A percentile compares a stretch with the other conserved stretches of the same genome.
These are phyloP conservation scores for Orius laevigatus DNA, from an alignment of 1,140 invertebrate genomes.

Conservation along the genomic window DNA sequence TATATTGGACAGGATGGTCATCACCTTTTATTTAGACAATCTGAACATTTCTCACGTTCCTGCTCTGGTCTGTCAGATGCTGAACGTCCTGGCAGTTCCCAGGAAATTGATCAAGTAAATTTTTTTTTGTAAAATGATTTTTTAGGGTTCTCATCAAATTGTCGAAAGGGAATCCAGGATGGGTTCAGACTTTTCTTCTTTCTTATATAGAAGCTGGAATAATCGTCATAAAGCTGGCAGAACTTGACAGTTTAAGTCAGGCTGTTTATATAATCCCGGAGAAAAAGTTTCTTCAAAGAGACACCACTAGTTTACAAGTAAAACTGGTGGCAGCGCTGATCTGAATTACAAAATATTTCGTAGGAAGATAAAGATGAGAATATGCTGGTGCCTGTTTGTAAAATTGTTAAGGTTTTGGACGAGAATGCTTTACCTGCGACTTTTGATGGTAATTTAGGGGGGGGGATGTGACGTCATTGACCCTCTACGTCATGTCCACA, in stretches of 20 bases:
- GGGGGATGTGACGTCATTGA: not conserved
- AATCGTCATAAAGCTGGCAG: constrained; percentile 5
- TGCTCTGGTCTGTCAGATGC: constrained; percentile 40
- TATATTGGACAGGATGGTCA: constrained; percentile 1
- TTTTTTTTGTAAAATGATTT: constrained; percentile 9
- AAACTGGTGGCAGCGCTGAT: no score
- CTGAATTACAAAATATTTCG: no score
- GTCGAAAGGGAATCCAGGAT: constrained; percentile 40
- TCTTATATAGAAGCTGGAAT: constrained; percentile 35
- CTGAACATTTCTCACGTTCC: constrained; percentile 16
- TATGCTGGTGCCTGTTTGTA: constrained; percentile 5
- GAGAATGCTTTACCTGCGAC: constrained; percentile 12
- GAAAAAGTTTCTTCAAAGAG: not conserved
- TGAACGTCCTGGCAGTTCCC: constrained; percentile 38
- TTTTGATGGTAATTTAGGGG: constrained; percentile 13
- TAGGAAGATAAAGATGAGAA: not conserved
- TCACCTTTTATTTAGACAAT: constrained; percentile 4
- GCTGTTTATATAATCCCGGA: constrained; percentile 7
- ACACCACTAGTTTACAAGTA: no score
- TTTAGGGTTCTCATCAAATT: constrained; percentile 38
- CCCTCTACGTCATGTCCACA: not conserved
- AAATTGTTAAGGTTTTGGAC: constrained; percentile 5
- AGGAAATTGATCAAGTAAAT: constrained; percentile 41
- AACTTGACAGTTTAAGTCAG: constrained; percentile 1
- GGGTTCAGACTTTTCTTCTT: constrained; percentile 43